Conservation (phyloP, 2,113 vertebrate genomes). For the Sebastes fasciatus region DNA sequence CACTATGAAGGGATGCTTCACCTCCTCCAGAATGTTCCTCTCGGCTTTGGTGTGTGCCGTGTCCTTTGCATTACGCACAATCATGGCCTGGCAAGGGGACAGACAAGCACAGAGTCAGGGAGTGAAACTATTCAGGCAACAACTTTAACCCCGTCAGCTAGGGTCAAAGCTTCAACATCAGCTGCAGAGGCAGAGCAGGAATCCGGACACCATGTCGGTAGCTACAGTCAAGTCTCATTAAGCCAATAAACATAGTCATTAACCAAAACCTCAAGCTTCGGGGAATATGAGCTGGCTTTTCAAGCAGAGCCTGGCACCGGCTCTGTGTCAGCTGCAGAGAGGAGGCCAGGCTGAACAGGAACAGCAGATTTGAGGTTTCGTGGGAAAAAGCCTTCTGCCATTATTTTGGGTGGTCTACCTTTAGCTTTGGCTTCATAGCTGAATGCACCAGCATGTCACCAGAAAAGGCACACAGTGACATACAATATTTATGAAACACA, state of each 20-base stretch:
- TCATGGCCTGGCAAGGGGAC: conserved; percentile 90
- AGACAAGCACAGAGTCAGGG: neutral
- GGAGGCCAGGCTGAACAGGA: conserved; percentile 43
- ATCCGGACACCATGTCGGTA: conserved; percentile 20
- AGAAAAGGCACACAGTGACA: conserved; percentile 22
- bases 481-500: conserved; percentile 19
- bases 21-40: conserved; percentile 97
- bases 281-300: conserved; percentile 57
- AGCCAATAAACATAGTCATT: conserved; percentile 67
- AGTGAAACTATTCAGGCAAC: conserved; percentile 4
- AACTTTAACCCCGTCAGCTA: conserved; percentile 10
- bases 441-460: conserved; percentile 24
- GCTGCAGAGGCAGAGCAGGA: conserved; percentile 28
- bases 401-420: conserved; percentile 44
- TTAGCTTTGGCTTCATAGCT: conserved; percentile 32
- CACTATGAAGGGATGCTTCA: conserved; percentile 98
- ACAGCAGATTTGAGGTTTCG: conserved; percentile 53
- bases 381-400: conserved; percentile 22
- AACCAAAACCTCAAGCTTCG: conserved; percentile 48
- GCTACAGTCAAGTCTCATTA: conserved; percentile 57
- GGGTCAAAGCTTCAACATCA: conserved; percentile 18
- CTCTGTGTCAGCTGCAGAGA: conserved; percentile 42
- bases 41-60: conserved; percentile 99
- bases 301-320: conserved; percentile 28
- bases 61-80: conserved; percentile 98